Base-by-base conservation (phyloP, 2,888 invertebrate genomes). In the Rhynchonema sp. region DNA sequence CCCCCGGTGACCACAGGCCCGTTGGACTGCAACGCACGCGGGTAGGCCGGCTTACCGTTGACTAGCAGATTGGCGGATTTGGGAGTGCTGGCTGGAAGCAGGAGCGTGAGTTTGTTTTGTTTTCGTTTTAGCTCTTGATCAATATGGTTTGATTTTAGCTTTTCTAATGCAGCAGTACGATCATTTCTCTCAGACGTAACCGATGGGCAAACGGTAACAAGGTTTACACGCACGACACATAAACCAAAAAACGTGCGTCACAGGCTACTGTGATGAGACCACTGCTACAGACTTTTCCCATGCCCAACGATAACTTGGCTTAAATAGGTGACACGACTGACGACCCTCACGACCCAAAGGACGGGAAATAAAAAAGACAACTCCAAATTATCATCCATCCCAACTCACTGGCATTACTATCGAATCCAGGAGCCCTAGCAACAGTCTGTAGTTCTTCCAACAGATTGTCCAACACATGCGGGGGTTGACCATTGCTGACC, bases 381-480 rank as follows among this genome's bases (percentile, higher is more conserved):
- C n/a, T n/a, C n/a, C n/a, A n/a, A n/a, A n/a, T n/a, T n/a, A n/a
- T n/a, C n/a, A n/a, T 13, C 38, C 20, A 38, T 13, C 38, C 6
- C 52, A 9, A 9, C 23, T 9, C 20, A 20, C n/a, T 23, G 20
- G 52, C 6, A 52, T 23, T 23, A 23, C 23, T 23, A 9, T 28
- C 53, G 57, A 6, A 25, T n/a, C 53, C 26, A 13, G 26, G 30
- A 23, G 38, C 2, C 26, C 17, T 56, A 1, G 52, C 59, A 20
- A 62, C 62, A 13, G 57, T 60, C 30, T 60, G 58, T 46, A 62
- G 46, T n/a, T 62, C 62, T 17, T 59, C 62, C 55, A 62, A 52
- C 9, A 62, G 29, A 9, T 49, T 25, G 52, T 62, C 62, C 52
- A 62, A 30, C 2, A 60, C 55, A 54, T 55, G 78, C 62, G 88